These are phyloP conservation scores for Cisticola juncidis DNA, from an alignment of 2,113 vertebrate genomes.

Conservation along the genomic window DNA sequence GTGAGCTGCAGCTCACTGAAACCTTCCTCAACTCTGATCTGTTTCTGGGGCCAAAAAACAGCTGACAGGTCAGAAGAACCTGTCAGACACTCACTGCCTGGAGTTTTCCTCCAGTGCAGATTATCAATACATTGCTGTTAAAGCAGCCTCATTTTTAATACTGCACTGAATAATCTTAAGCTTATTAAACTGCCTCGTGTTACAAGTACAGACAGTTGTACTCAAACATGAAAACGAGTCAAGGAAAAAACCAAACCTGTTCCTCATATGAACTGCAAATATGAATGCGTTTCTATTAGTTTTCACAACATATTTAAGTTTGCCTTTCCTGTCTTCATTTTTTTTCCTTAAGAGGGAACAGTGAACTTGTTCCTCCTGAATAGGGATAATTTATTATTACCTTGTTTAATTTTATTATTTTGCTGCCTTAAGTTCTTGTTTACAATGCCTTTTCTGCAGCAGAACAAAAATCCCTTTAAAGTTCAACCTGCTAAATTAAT, in stretches of 20 bases:
- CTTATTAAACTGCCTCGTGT: background rate
- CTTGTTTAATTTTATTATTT: background rate
- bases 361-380: background rate
- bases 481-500: conserved; percentile 15
- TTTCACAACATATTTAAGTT: background rate
- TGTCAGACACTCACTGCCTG: background rate
- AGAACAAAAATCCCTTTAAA: background rate
- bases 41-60: background rate
- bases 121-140: background rate
- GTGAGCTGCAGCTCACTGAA: background rate
- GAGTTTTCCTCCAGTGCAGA: background rate
- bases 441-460: background rate
- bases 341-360: background rate
- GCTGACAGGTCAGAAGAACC: background rate
- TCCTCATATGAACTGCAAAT: background rate
- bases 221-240: background rate
- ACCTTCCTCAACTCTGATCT: background rate
- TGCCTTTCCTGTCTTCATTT: background rate
- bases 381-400: background rate
- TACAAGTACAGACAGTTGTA: background rate
- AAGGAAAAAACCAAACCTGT: background rate
- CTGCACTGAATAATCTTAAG: background rate
- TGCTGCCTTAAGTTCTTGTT: background rate
- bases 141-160: conserved; percentile 19
- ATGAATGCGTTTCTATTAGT: background rate